A percentile compares a stretch with the other conserved stretches of the same genome.
Conservation (phyloP, 2,888 invertebrate species). For the Conistra vaccinii region DNA sequence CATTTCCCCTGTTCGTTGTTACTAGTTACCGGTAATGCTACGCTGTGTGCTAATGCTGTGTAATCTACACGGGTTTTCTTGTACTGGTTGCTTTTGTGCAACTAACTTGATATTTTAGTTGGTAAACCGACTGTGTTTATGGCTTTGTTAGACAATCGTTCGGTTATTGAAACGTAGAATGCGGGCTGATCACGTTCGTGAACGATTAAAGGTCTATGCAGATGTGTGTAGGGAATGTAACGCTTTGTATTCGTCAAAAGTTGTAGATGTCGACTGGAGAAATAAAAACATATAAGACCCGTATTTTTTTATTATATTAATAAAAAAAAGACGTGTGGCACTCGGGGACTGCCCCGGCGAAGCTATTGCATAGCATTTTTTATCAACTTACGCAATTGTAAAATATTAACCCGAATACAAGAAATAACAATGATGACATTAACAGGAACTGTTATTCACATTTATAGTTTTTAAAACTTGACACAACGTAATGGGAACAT, state of each 20-base stretch:
- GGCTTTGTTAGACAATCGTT: constrained; percentile 57
- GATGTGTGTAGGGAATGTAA: constrained; percentile 24
- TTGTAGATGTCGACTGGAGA: no score
- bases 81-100: constrained; percentile 67
- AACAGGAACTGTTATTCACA: no score
- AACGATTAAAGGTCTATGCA: constrained; percentile 50
- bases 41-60: constrained; percentile 63
- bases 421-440: no score
- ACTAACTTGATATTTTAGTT: constrained; percentile 69
- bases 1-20: constrained; percentile 67
- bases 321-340: no score
- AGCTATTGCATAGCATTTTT: no score
- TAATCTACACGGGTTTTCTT: constrained; percentile 68
- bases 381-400: no score
- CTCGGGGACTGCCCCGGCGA: no score
- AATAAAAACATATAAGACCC: no score
- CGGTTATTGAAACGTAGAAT: constrained; percentile 53
- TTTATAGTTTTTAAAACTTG: no score
- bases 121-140: constrained; percentile 58
- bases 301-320: no score
- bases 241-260: constrained; percentile 4
- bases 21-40: constrained; percentile 67
- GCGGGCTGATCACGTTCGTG: constrained; percentile 57
- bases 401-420: no score
- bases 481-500: no score